These are phyloP conservation scores for Nowickia ferox DNA, from an alignment of 2,888 invertebrate species.

Conservation along the genomic window DNA sequence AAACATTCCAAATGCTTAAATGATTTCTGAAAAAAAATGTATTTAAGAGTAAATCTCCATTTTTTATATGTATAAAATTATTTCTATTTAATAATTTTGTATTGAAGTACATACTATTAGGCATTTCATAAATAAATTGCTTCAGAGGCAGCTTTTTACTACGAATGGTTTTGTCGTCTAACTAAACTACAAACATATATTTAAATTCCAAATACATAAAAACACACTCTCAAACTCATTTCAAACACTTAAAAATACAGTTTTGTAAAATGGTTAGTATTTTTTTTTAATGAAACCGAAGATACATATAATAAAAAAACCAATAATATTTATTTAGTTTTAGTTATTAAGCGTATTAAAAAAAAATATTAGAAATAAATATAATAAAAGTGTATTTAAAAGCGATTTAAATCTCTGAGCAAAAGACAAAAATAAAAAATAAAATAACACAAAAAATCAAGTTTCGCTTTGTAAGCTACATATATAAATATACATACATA, in stretches of 20 bases:
- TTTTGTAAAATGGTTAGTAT: constrained; percentile 20
- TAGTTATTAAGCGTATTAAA: constrained; percentile 52
- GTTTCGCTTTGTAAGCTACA: too few species aligned
- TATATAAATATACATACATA: not conserved
- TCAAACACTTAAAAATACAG: not conserved
- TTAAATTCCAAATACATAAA: constrained; percentile 12
- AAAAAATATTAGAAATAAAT: constrained; percentile 43
- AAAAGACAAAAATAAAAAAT: not conserved
- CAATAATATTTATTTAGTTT: constrained; percentile 41
- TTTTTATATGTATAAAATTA: not conserved
- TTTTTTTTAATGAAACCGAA: constrained; percentile 14
- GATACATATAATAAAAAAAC: constrained; percentile 1
- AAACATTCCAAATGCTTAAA: constrained; percentile 39
- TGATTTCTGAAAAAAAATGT: not conserved
- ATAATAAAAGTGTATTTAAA: constrained; percentile 32
- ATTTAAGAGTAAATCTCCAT: not conserved
- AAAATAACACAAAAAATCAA: not conserved
- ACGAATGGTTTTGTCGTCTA: not conserved
- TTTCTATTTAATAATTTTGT: not conserved
- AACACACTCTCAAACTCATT: constrained; percentile 25
- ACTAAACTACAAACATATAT: not conserved
- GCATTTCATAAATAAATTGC: not conserved
- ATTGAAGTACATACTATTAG: not conserved
- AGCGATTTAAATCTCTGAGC: too few species aligned
- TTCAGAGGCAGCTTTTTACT: constrained; percentile 48